These are phyloP conservation scores for Cataglyphis cursor DNA, from an alignment of 2,888 invertebrate genomes.

Conservation along the genomic window DNA sequence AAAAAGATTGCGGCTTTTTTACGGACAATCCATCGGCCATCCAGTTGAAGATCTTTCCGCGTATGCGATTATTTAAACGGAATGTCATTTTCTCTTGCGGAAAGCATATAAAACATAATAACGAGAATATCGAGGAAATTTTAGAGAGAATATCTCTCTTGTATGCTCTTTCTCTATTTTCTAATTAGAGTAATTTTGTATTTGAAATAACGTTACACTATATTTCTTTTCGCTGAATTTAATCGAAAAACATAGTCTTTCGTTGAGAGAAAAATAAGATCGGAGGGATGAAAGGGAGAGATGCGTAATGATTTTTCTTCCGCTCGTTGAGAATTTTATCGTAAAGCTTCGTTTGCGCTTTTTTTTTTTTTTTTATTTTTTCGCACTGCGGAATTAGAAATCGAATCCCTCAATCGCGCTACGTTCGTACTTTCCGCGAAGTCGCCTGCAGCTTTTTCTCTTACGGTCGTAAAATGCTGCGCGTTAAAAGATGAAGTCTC, in stretches of 20 bases:
- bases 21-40: slow-evolving; percentile 6
- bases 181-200: neutral
- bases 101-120: neutral
- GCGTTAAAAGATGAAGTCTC: slow-evolving; percentile 18
- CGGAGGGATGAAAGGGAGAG: neutral
- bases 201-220: neutral
- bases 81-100: neutral
- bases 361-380: neutral
- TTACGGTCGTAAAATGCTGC: neutral
- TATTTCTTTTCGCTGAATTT: neutral
- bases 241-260: neutral
- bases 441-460: neutral
- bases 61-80: slow-evolving; percentile 29
- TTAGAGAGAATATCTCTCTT: neutral
- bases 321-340: slow-evolving; percentile 15
- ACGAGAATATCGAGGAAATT: neutral
- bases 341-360: neutral
- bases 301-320: neutral
- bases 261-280: neutral
- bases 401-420: neutral
- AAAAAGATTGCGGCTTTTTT: neutral
- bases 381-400: neutral
- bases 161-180: neutral
- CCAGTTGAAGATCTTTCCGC: slow-evolving; percentile 20
- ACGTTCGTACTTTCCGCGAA: neutral